phyloP scores from a whole-genome alignment of 2,888 invertebrate species.

The Hirtodrosophila confusa region DNA sequence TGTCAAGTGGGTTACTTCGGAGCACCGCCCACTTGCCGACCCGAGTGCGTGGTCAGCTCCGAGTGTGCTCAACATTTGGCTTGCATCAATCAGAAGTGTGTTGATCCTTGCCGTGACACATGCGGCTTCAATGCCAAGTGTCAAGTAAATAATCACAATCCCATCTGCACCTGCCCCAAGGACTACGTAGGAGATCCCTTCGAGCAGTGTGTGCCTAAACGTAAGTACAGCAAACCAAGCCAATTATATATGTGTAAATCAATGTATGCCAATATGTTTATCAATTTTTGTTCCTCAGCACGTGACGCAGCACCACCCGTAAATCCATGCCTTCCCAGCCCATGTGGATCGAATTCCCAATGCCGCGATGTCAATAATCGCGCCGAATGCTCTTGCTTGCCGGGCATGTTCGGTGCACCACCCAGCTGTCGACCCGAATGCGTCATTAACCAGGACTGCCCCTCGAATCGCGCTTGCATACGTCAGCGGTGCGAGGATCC shows the following conservation, averaged over 20 bases:
- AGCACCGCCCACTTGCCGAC: constrained; percentile 90
- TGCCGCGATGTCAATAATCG: constrained; percentile 88
- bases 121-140: constrained; percentile 92
- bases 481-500: constrained; percentile 90
- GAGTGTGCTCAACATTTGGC: constrained; percentile 91
- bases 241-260: no score
- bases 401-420: constrained; percentile 90
- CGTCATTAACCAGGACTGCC: constrained; percentile 89
- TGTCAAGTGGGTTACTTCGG: constrained; percentile 90
- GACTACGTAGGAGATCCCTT: constrained; percentile 91
- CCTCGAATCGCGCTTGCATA: constrained; percentile 89
- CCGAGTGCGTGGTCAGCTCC: constrained; percentile 91
- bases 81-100: constrained; percentile 91
- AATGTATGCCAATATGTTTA: neutral
- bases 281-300: constrained; percentile 69
- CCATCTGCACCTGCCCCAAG: constrained; percentile 90
- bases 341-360: constrained; percentile 91
- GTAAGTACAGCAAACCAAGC: constrained; percentile 65
- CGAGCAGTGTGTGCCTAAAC: constrained; percentile 86
- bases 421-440: constrained; percentile 92
- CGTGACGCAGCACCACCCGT: constrained; percentile 84
- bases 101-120: constrained; percentile 90
- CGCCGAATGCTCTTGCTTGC: constrained; percentile 90
- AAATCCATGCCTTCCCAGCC: constrained; percentile 89
- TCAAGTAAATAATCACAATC: constrained; percentile 91